These are phyloP conservation scores for Anabacerthia variegaticeps DNA, from an alignment of 2,797 vertebrate genomes.

Conservation along the genomic window DNA sequence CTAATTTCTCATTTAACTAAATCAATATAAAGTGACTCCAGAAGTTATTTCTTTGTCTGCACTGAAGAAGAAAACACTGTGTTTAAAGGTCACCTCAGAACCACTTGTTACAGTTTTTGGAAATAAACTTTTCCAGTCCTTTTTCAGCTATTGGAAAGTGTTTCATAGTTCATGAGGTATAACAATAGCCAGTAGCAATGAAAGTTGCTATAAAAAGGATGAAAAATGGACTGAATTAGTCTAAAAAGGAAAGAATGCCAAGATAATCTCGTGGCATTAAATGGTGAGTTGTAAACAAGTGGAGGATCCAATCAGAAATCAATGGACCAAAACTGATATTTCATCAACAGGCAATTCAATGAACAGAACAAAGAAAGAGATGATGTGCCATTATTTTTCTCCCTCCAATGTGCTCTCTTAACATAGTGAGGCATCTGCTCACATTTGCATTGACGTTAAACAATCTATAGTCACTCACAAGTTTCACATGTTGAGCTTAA, in stretches of 20 bases:
- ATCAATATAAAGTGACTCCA: not conserved
- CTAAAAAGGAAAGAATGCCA: not conserved
- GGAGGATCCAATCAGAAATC: not conserved
- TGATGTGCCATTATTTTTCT: not conserved
- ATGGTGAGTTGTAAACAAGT: not conserved
- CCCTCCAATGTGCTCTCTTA: not conserved
- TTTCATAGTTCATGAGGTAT: not conserved
- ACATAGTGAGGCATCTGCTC: not conserved
- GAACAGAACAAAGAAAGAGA: not conserved
- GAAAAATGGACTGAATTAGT: not conserved
- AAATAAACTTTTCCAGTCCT: not conserved
- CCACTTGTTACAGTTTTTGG: not conserved
- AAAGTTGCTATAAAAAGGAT: not conserved
- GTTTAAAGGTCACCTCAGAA: not conserved
- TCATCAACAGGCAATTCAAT: not conserved
- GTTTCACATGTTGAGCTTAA: not conserved
- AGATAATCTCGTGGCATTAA: not conserved
- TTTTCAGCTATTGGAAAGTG: not conserved
- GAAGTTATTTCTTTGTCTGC: not conserved
- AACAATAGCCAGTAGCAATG: not conserved
- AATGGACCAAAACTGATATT: not conserved
- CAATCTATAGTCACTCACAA: not conserved
- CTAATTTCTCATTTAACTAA: not conserved
- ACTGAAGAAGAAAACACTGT: not conserved
- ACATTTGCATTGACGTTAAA: not conserved